Base-by-base conservation (phyloP, 2,797 vertebrate species). In the Chelonia mydas region DNA sequence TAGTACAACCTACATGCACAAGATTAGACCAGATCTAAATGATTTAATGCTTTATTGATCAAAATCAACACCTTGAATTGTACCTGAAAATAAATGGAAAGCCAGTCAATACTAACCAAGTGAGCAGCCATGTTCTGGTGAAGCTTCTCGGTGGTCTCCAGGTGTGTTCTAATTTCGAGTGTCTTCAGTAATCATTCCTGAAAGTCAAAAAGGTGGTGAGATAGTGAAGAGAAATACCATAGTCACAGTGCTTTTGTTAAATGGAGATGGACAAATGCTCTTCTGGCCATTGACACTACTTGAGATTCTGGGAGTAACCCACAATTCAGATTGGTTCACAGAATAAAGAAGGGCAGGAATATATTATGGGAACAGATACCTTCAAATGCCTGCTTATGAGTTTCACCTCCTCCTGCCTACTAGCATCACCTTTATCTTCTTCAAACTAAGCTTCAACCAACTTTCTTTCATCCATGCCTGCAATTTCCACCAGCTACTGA, bases 1-100 rank as follows among this genome's bases (percentile, higher is more conserved):
- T 9, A 12, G 88, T 81, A n/a, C 16, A 83, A 7, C 4, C 23
- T 45, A 21, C 41, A 3, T n/a, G 76, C 84, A 37, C 83, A 92
- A 76, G 49, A 86, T 12, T 1, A 91, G 5, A 41, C 3, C 55
- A 53, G 23, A 31, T 88, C 27, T 54, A 4, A 41, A 65, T 72
- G 92, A 31, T 11, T 51, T 87, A 45, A 81, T 87, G 1, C 3
- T 21, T 85, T 94, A 94, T 82, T 25, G 82, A 27, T 61, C 84
- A 61, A 94, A 96, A 87, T 77, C 0, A 0, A 33, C 59, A 47
- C 27, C 61, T 94, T 88, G 82, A 94, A 92, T 93, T 93, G 83
- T 61, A 93, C 81, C 79, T 76, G 33, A 94, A 92, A 79, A 83
- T 86, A 31, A 68, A 23, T 54, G 80, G 74, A 10, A 68, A 81